Evolutionary conservation across 2,797 vertebrate species (phyloP).

Genomic region (Cynodonichthys magdalenae): DNA sequence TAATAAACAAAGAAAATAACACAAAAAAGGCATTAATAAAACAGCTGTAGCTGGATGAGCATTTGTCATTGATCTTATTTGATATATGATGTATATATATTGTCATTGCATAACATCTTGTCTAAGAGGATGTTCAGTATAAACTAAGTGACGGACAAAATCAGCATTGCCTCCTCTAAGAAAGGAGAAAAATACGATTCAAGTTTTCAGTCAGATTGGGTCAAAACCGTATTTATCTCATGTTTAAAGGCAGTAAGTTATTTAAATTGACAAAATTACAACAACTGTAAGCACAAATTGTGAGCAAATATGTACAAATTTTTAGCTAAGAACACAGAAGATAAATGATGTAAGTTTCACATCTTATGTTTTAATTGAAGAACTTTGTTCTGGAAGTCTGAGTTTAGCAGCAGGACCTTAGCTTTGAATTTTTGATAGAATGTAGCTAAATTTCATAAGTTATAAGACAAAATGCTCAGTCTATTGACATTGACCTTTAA

Average conservation of each 20-base stretch:
- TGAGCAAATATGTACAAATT: not conserved
- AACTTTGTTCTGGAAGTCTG: not conserved
- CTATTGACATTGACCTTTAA: slow-evolving; percentile 47
- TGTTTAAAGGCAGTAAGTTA: too few species aligned
- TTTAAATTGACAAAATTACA: too few species aligned
- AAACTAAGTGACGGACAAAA: too few species aligned
- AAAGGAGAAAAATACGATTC: too few species aligned
- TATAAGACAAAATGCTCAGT: slow-evolving; percentile 54
- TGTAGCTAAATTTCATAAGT: slow-evolving; percentile 37
- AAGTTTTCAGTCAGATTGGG: too few species aligned
- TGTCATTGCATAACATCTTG: too few species aligned
- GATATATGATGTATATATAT: not conserved
- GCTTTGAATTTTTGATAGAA: slow-evolving; percentile 34
- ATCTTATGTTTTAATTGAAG: too few species aligned
- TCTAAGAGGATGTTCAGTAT: too few species aligned
- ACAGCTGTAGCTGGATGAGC: not conserved
- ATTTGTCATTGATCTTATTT: not conserved
- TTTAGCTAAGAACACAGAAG: not conserved
- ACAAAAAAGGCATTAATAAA: slow-evolving; percentile 14
- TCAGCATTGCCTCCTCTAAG: too few species aligned
- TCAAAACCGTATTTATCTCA: too few species aligned
- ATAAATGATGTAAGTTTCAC: too few species aligned
- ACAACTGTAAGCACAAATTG: too few species aligned
- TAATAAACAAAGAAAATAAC: not conserved
- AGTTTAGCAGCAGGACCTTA: not conserved